Percentiles rank a stretch among this genome's conserved stretches.
Evolutionary conservation across 2,888 invertebrate species (phyloP).

Genomic region (Cerceris rybyensis): DNA sequence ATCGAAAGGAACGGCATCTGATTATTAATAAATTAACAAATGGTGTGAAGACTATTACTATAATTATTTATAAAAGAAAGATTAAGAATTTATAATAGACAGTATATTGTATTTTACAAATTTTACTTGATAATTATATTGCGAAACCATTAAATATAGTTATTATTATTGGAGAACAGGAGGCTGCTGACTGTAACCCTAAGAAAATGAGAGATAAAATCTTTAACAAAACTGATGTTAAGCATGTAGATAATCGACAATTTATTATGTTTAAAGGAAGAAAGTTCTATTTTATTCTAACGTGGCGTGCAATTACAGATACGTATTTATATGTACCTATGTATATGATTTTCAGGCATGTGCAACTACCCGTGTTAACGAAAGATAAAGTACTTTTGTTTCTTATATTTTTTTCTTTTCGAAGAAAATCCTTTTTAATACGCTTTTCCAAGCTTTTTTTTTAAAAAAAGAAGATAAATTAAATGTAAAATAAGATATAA

Average conservation of each 20-base stretch:
- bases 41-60: slow-evolving; percentile 81
- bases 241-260: slow-evolving; percentile 42
- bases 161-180: slow-evolving; percentile 70
- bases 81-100: slow-evolving; percentile 79
- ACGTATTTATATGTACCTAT: slow-evolving; percentile 44
- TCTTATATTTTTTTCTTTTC: slow-evolving; percentile 27
- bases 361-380: slow-evolving; percentile 44
- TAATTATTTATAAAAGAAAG: slow-evolving; percentile 80
- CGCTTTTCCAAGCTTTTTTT: slow-evolving; percentile 39
- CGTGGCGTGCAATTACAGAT: slow-evolving; percentile 58
- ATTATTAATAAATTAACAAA: slow-evolving; percentile 78
- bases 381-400: slow-evolving; percentile 23
- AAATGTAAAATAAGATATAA: slow-evolving; percentile 41
- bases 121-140: slow-evolving; percentile 79
- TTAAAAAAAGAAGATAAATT: slow-evolving; percentile 15
- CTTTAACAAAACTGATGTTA: slow-evolving; percentile 34
- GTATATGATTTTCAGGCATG: slow-evolving; percentile 40
- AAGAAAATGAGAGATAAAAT: slow-evolving; percentile 42
- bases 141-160: slow-evolving; percentile 68
- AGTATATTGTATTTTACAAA: slow-evolving; percentile 81
- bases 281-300: slow-evolving; percentile 43
- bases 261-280: slow-evolving; percentile 10
- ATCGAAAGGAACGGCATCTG: slow-evolving; percentile 73
- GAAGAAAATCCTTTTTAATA: slow-evolving; percentile 15
- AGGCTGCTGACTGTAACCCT: slow-evolving; percentile 61